Evolutionary conservation across 1,140 invertebrate species (phyloP).

Genomic region (Drosophila dunni): DNA sequence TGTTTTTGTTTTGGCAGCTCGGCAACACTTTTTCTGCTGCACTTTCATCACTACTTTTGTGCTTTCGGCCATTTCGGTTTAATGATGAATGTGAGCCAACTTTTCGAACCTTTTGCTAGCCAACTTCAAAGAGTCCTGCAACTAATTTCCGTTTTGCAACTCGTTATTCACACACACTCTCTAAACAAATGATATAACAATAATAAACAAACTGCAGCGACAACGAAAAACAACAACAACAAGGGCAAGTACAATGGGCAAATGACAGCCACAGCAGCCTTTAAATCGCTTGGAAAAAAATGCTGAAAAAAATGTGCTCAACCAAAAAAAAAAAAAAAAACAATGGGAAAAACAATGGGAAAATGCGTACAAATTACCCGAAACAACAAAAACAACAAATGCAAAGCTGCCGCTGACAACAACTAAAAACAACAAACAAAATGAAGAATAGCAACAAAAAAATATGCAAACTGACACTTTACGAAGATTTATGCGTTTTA

Average conservation of each 20-base stretch:
- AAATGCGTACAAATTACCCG: constrained; percentile 79
- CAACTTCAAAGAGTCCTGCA: constrained; percentile 38
- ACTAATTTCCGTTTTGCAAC: constrained; percentile 73
- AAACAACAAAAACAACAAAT: constrained; percentile 59
- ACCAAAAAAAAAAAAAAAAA: constrained; percentile 27
- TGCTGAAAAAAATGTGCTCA: constrained; percentile 36
- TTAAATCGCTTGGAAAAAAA: constrained; percentile 47
- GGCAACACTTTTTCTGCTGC: constrained; percentile 58
- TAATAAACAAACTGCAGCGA: constrained; percentile 55
- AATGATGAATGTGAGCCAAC: constrained; percentile 37
- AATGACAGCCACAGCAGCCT: constrained; percentile 50
- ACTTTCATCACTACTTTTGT: constrained; percentile 40
- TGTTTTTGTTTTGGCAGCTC: constrained; percentile 61
- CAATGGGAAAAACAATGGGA: constrained; percentile 50
- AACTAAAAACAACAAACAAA: constrained; percentile 37
- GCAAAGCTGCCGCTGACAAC: constrained; percentile 70
- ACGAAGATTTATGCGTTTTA: constrained; percentile 82
- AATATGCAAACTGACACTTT: constrained; percentile 82
- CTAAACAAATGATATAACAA: constrained; percentile 73
- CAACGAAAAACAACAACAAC: constrained; percentile 18
- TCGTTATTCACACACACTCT: constrained; percentile 63
- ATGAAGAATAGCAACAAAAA: constrained; percentile 55
- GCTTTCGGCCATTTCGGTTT: constrained; percentile 52
- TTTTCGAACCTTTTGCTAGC: constrained; percentile 7
- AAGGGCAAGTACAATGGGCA: constrained; percentile 10